Percentiles rank a stretch among this genome's conserved stretches.
Conservation (phyloP, 2,797 vertebrate genomes). For the Pagetopsis macropterus region DNA sequence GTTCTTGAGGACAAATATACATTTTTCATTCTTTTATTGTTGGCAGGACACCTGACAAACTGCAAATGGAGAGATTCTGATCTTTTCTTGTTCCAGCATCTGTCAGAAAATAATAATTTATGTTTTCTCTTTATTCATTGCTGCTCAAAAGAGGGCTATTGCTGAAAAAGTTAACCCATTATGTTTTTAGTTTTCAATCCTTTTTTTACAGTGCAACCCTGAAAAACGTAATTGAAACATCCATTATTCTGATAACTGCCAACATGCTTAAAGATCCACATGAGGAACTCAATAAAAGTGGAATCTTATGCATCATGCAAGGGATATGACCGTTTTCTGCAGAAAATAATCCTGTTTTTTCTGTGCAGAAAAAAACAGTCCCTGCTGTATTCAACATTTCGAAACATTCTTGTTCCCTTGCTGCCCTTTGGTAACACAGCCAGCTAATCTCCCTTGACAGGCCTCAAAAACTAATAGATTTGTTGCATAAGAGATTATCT, state of each 20-base stretch:
- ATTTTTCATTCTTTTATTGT: constrained; percentile 34
- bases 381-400: constrained; percentile 18
- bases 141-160: constrained; percentile 8
- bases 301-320: constrained; percentile 26
- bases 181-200: background rate
- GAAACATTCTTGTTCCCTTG: constrained; percentile 26
- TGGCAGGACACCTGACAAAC: constrained; percentile 1
- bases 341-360: constrained; percentile 20
- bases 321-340: background rate
- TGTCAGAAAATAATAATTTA: background rate
- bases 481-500: constrained; percentile 70
- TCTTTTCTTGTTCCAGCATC: background rate
- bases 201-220: background rate
- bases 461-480: constrained; percentile 44
- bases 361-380: background rate
- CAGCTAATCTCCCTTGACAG: constrained; percentile 19
- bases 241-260: constrained; percentile 8
- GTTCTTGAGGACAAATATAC: constrained; percentile 24
- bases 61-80: background rate
- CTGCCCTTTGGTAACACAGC: constrained; percentile 30
- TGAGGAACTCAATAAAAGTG: background rate
- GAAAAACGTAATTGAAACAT: background rate
- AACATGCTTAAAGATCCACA: constrained; percentile 15
- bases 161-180: background rate
- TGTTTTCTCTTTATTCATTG: background rate